Conservation (phyloP, 2,888 invertebrate species). For the Eilema depressum region DNA sequence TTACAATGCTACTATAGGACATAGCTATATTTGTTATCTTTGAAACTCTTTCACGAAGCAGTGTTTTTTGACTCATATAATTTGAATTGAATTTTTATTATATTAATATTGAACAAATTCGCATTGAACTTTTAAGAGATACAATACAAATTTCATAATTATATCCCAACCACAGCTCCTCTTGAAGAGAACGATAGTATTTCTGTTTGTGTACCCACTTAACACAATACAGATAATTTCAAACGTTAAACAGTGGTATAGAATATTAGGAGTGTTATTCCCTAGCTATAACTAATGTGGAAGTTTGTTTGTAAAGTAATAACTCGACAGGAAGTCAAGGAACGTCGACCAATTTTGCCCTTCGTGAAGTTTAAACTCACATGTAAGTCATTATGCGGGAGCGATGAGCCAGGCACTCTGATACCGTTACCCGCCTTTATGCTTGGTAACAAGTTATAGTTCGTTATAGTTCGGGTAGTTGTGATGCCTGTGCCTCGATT, state of each 20-base stretch:
- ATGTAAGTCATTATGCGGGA: conserved; percentile 14
- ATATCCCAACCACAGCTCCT: background rate
- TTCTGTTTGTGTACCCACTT: background rate
- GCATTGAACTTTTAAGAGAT: background rate
- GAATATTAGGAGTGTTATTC: conserved; percentile 14
- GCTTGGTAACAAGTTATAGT: background rate
- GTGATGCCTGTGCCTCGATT: too few relatives aligned
- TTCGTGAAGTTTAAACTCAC: conserved; percentile 14
- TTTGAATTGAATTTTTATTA: too few relatives aligned
- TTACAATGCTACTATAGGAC: too few relatives aligned
- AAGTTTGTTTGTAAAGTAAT: conserved; percentile 26
- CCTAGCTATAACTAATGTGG: conserved; percentile 13
- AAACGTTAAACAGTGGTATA: conserved; percentile 1
- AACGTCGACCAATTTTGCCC: conserved; percentile 20
- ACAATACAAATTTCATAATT: background rate
- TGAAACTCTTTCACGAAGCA: too few relatives aligned
- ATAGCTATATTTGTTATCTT: too few relatives aligned
- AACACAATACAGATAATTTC: background rate
- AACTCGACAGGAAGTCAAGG: conserved; percentile 25
- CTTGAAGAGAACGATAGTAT: background rate
- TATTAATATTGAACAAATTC: too few relatives aligned
- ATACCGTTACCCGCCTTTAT: too few relatives aligned
- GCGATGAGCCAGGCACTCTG: background rate
- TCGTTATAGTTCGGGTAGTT: too few relatives aligned
- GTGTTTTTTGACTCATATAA: too few relatives aligned